phyloP scores from a whole-genome alignment of 2,797 vertebrate species.

The Rhabdomys pumilio region DNA sequence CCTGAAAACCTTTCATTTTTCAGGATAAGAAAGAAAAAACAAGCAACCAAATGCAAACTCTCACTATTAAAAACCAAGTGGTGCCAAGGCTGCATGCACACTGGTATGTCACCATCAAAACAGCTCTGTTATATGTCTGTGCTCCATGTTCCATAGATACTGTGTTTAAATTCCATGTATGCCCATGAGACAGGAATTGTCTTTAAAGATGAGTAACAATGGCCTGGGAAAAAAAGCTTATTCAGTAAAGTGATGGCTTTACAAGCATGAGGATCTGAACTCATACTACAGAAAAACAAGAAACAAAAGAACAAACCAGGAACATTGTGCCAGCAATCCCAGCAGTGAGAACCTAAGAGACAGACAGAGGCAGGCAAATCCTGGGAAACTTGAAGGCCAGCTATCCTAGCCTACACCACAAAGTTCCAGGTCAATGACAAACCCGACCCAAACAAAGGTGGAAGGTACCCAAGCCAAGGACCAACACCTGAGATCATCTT shows the following conservation, averaged over 20 bases:
- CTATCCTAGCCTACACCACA: not conserved
- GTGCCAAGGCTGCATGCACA: not conserved
- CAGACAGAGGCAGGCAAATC: no score
- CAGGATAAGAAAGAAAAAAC: slow-evolving; percentile 38
- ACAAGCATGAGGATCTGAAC: not conserved
- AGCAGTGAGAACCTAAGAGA: not conserved
- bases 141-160: not conserved
- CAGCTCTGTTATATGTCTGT: fast-evolving
- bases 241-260: not conserved
- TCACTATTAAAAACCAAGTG: slow-evolving; percentile 19
- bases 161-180: not conserved
- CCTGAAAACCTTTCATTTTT: slow-evolving; percentile 57
- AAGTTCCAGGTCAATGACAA: not conserved
- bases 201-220: not conserved
- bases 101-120: not conserved
- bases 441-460: not conserved
- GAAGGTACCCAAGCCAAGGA: not conserved
- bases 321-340: not conserved
- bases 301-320: no score
- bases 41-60: not conserved
- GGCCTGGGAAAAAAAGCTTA: not conserved
- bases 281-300: not conserved
- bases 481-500: not conserved
- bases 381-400: not conserved
- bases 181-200: not conserved